These are phyloP conservation scores for Isaurus tuberculatus DNA, from an alignment of 92 coral and sea anemone species.

Conservation along the genomic window DNA sequence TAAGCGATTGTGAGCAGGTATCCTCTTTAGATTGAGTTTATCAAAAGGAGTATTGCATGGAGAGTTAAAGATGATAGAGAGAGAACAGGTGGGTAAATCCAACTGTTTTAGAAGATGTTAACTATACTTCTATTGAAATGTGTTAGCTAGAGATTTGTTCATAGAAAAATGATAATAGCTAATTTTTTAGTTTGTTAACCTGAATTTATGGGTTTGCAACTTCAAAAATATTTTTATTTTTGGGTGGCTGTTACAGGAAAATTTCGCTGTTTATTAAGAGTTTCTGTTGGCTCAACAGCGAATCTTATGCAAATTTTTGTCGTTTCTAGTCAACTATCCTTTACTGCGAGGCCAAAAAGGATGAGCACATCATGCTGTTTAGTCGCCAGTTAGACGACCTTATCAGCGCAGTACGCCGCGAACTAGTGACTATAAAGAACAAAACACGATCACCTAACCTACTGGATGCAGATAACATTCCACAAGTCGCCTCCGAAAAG, in stretches of 20 bases:
- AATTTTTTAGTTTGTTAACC: too few species aligned
- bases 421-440: constrained; percentile 78
- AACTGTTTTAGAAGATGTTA: too few species aligned
- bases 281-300: not conserved
- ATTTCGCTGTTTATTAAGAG: not conserved
- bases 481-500: constrained; percentile 81
- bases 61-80: too few species aligned
- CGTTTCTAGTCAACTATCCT: constrained; percentile 84
- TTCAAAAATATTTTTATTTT: too few species aligned
- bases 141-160: too few species aligned
- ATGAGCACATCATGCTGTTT: constrained; percentile 86
- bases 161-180: too few species aligned
- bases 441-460: constrained; percentile 86
- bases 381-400: constrained; percentile 83
- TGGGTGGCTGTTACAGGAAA: not conserved
- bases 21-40: too few species aligned
- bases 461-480: constrained; percentile 85
- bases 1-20: too few species aligned
- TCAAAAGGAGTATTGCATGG: too few species aligned
- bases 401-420: constrained; percentile 80
- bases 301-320: not conserved
- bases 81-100: too few species aligned
- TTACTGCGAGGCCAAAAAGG: constrained; percentile 95
- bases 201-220: too few species aligned
- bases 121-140: too few species aligned